These are phyloP conservation scores for Chymomyza procnemis DNA, from an alignment of 2,888 invertebrate species.

Conservation along the genomic window DNA sequence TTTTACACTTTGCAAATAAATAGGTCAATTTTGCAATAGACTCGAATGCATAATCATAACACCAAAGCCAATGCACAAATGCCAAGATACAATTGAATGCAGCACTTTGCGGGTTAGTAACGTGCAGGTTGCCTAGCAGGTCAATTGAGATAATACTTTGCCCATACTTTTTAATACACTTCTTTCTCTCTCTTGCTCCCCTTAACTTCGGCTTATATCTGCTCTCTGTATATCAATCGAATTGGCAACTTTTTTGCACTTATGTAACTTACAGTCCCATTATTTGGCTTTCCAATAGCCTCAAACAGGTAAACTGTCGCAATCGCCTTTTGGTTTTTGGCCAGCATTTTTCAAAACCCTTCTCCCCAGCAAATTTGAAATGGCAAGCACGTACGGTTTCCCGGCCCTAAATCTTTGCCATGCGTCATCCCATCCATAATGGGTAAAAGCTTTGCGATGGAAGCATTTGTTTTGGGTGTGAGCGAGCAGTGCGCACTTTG, in stretches of 20 bases:
- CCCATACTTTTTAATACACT: background rate
- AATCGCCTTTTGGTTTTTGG: conserved; percentile 28
- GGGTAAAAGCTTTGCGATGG: conserved; percentile 24
- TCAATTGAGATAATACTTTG: background rate
- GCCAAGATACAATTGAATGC: background rate
- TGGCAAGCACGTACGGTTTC: conserved; percentile 46
- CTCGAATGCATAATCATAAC: background rate
- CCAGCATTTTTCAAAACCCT: conserved; percentile 15
- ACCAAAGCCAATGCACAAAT: no score
- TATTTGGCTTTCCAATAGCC: conserved; percentile 35
- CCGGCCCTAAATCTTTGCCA: conserved; percentile 15
- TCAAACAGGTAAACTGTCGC: conserved; percentile 38
- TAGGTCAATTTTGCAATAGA: background rate
- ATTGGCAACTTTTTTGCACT: background rate
- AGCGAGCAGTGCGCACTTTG: conserved; percentile 40
- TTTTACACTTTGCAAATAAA: background rate
- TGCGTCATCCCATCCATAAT: conserved; percentile 27
- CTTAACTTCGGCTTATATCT: background rate
- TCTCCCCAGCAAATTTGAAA: conserved; percentile 17
- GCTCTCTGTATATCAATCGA: background rate
- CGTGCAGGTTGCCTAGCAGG: background rate
- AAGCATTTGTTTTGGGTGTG: conserved; percentile 37
- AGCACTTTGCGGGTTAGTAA: background rate
- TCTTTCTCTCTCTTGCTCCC: background rate
- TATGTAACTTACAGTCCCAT: conserved; percentile 39